phyloP scores from a whole-genome alignment of 2,888 invertebrate species.

The Drosophila helvetica region DNA sequence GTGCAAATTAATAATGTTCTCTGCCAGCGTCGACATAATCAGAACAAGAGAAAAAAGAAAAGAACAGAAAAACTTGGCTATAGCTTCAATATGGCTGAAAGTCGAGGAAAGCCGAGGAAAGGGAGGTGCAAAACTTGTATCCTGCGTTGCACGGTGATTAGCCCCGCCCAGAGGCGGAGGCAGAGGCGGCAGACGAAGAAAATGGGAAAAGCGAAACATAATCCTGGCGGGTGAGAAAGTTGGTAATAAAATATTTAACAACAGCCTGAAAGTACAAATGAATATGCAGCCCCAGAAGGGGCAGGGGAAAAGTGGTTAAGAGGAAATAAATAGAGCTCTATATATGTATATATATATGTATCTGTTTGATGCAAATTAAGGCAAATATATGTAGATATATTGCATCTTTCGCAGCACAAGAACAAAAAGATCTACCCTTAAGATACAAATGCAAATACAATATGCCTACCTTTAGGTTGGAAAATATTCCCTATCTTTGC shows the following conservation, averaged over 20 bases:
- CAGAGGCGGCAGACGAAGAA: neutral
- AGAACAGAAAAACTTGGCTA: neutral
- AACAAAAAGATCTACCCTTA: too few species aligned
- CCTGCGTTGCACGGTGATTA: neutral
- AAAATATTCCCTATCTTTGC: too few species aligned
- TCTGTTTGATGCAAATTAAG: too few species aligned
- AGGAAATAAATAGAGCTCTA: too few species aligned
- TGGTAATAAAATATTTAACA: neutral
- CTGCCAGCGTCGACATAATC: slow-evolving; percentile 16
- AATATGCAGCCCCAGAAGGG: neutral
- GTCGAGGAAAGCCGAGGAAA: neutral
- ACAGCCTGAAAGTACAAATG: neutral
- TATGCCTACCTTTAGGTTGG: too few species aligned
- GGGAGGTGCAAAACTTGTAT: neutral
- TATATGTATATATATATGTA: too few species aligned
- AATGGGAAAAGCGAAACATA: neutral
- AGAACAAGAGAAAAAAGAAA: too few species aligned
- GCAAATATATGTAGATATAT: too few species aligned
- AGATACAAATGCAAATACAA: too few species aligned
- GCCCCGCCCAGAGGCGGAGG: neutral
- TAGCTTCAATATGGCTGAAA: neutral
- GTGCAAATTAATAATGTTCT: slow-evolving; percentile 39
- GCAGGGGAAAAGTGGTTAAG: neutral
- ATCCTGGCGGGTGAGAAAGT: neutral
- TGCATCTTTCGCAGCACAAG: too few species aligned